phyloP scores from a whole-genome alignment of 1,140 invertebrate species.

The Drosophila insularis region DNA sequence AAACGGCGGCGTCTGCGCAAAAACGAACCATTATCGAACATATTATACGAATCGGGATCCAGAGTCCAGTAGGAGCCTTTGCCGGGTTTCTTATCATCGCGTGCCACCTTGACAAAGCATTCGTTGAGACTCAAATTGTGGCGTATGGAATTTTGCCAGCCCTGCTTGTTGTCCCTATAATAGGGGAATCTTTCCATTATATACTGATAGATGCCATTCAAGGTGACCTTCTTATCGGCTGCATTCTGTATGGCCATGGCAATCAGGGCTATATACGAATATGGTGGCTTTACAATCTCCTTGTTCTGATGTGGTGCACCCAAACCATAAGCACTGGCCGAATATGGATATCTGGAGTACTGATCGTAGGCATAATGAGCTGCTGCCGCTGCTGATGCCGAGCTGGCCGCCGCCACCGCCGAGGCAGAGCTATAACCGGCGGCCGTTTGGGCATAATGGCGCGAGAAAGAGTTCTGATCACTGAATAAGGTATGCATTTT shows the following conservation, averaged over 20 bases:
- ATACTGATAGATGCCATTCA: conserved; percentile 99
- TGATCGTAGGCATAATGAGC: conserved; percentile 86
- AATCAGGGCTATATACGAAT: conserved; percentile 98
- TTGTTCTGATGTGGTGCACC: conserved; percentile 90
- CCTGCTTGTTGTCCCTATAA: conserved; percentile 98
- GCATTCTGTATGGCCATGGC: conserved; percentile 98
- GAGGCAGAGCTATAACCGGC: conserved; percentile 84
- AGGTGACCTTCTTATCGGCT: conserved; percentile 95
- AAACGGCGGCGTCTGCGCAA: conserved; percentile 94
- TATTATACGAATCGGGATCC: conserved; percentile 97
- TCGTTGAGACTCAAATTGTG: conserved; percentile 99
- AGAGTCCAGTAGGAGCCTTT: conserved; percentile 99
- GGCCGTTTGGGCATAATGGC: conserved; percentile 84
- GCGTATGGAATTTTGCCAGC: conserved; percentile 97
- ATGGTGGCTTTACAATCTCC: conserved; percentile 97
- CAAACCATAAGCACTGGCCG: conserved; percentile 81
- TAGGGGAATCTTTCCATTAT: conserved; percentile 99
- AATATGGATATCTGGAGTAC: conserved; percentile 88
- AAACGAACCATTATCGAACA: conserved; percentile 99
- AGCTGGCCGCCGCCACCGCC: conserved; percentile 82
- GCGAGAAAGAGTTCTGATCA: conserved; percentile 89
- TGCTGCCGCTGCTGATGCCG: conserved; percentile 82
- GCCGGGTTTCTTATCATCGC: conserved; percentile 96
- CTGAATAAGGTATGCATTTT: conserved; percentile 93
- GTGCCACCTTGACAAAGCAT: conserved; percentile 97